Percentiles rank a stretch among this genome's conserved stretches.
Evolutionary conservation across 2,797 vertebrate species (phyloP).

Genomic region (Cynodonichthys magdalenae): DNA sequence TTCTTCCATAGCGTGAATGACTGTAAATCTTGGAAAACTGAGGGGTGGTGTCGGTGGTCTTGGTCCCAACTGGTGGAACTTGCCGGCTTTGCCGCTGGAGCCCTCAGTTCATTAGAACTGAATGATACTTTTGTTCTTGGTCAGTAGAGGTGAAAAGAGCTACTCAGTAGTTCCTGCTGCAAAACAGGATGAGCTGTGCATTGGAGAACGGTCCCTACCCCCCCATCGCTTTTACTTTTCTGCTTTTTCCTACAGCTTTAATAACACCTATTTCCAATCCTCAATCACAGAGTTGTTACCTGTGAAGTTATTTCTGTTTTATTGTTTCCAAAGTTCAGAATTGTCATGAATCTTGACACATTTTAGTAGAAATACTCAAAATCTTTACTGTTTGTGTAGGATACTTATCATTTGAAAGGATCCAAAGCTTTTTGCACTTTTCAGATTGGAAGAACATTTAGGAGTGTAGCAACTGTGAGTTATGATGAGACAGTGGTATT

Average conservation of each 20-base stretch:
- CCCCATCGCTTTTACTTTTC: slow-evolving; percentile 15
- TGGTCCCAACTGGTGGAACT: slow-evolving; percentile 85
- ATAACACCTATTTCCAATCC: slow-evolving; percentile 19
- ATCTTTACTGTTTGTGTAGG: not conserved
- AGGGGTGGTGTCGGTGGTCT: slow-evolving; percentile 83
- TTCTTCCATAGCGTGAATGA: slow-evolving; percentile 85
- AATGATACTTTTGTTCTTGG: slow-evolving; percentile 96
- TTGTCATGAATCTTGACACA: too few species aligned
- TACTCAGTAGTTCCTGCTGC: slow-evolving; percentile 86
- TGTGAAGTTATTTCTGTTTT: not conserved
- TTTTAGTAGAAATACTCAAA: too few species aligned
- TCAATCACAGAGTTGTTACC: slow-evolving; percentile 11
- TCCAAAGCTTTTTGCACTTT: not conserved
- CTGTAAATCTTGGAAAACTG: slow-evolving; percentile 46
- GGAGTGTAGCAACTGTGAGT: not conserved
- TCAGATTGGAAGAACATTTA: not conserved
- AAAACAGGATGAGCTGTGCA: slow-evolving; percentile 86
- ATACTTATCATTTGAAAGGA: not conserved
- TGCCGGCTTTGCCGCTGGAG: slow-evolving; percentile 85
- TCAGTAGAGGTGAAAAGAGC: slow-evolving; percentile 96
- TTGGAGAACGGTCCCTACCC: slow-evolving; percentile 56
- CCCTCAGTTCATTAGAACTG: slow-evolving; percentile 88
- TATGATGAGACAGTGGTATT: too few species aligned
- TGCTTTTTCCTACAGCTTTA: slow-evolving; percentile 19
- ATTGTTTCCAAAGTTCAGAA: not conserved